These are phyloP conservation scores for Toxotes lorentzi DNA, from an alignment of 2,797 vertebrate genomes.

Conservation along the genomic window DNA sequence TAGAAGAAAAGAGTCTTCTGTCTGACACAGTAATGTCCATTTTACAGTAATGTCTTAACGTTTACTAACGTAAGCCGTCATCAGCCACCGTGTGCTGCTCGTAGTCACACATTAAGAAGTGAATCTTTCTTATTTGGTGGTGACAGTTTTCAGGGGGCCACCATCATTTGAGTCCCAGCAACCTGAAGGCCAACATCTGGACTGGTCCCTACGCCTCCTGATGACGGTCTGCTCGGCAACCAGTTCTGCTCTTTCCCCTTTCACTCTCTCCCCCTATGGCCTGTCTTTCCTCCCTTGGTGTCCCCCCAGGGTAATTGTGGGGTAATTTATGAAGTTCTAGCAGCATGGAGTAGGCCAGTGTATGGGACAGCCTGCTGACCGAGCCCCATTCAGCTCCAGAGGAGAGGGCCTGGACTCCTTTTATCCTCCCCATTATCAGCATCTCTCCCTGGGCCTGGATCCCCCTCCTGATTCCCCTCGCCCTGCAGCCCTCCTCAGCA, in stretches of 20 bases:
- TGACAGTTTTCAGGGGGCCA: conserved; percentile 47
- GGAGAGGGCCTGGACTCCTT: conserved; percentile 74
- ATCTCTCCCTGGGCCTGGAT: conserved; percentile 61
- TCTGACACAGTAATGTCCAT: neutral
- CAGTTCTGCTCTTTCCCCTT: conserved; percentile 69
- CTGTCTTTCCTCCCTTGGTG: conserved; percentile 62
- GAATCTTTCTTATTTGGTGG: conserved; percentile 3
- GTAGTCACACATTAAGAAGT: neutral
- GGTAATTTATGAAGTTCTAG: conserved; percentile 87
- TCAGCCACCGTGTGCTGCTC: neutral
- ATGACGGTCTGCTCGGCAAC: conserved; percentile 72
- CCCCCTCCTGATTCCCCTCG: conserved; percentile 61
- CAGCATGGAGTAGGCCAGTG: conserved; percentile 84
- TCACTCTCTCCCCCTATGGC: conserved; percentile 65
- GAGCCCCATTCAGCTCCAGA: conserved; percentile 79
- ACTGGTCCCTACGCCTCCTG: conserved; percentile 61
- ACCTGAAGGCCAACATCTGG: conserved; percentile 81
- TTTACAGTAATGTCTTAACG: neutral
- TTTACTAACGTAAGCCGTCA: neutral
- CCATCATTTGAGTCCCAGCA: conserved; percentile 40
- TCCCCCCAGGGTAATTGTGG: conserved; percentile 80
- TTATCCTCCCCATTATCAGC: conserved; percentile 78
- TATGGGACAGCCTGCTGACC: conserved; percentile 87
- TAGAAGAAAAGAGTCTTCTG: neutral
- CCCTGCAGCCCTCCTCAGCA: conserved; percentile 77